Conservation (phyloP, 2,113 vertebrate genomes). For the Butastur rufipennis region DNA sequence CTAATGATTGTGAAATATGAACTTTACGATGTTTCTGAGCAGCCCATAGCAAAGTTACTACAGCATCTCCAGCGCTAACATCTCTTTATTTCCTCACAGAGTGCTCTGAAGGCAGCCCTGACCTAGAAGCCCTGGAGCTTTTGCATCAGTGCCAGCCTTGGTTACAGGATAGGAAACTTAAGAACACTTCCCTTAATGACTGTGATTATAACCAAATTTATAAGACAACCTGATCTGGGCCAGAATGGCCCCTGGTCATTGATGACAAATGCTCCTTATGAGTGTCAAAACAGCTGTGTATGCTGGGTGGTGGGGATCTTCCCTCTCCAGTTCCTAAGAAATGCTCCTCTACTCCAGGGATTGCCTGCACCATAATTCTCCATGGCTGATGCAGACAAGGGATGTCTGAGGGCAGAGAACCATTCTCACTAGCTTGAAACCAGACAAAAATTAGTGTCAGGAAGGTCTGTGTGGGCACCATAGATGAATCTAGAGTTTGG, state of each 20-base stretch:
- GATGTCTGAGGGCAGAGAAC: background rate
- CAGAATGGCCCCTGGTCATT: background rate
- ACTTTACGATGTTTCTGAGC: background rate
- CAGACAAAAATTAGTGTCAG: background rate
- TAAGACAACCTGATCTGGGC: background rate
- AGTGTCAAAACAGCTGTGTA: background rate
- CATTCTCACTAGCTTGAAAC: background rate
- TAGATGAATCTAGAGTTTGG: background rate
- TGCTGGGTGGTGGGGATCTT: background rate
- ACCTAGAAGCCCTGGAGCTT: background rate
- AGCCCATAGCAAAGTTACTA: background rate
- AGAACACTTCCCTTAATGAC: background rate
- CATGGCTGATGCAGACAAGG: background rate
- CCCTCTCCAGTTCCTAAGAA: background rate
- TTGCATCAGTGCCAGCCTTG: background rate
- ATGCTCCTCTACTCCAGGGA: background rate
- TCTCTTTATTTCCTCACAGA: background rate
- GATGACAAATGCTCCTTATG: background rate
- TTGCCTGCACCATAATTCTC: background rate
- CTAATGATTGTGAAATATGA: slow-evolving; percentile 12
- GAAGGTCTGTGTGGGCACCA: background rate
- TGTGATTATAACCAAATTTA: background rate
- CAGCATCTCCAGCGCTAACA: background rate
- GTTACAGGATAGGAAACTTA: background rate
- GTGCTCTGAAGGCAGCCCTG: background rate